Conservation (phyloP, 2,888 invertebrate species). For the Apodemia hepburni region DNA sequence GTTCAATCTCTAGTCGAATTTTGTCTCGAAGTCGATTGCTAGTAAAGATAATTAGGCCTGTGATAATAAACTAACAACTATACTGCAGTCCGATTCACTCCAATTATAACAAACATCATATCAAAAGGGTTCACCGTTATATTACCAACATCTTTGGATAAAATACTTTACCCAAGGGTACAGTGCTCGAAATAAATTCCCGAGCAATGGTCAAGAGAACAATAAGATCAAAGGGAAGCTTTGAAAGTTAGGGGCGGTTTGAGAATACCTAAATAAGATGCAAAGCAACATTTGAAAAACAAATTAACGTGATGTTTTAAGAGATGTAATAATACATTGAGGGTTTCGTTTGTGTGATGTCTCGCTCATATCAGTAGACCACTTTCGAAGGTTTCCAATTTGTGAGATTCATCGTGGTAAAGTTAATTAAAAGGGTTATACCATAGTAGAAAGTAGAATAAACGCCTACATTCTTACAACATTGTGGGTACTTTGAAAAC, state of each 20-base stretch:
- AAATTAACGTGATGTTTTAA: slow-evolving; percentile 12
- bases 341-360: slow-evolving; percentile 4
- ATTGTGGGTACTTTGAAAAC: too few relatives aligned
- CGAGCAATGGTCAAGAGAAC: slow-evolving; percentile 56
- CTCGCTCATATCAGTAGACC: slow-evolving; percentile 5
- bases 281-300: slow-evolving; percentile 17
- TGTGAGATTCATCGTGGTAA: background rate
- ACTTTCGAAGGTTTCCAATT: background rate
- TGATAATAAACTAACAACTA: background rate
- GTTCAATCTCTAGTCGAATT: too few relatives aligned
- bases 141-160: slow-evolving; percentile 41
- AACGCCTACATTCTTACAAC: too few relatives aligned
- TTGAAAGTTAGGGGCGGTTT: slow-evolving; percentile 48
- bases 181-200: slow-evolving; percentile 48
- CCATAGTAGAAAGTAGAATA: too few relatives aligned
- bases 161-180: slow-evolving; percentile 52
- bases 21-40: too few relatives aligned
- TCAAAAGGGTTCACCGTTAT: slow-evolving; percentile 13
- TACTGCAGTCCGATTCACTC: background rate
- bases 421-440: background rate
- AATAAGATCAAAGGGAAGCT: slow-evolving; percentile 65
- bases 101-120: slow-evolving; percentile 12
- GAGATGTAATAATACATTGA: background rate
- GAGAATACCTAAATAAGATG: slow-evolving; percentile 36
- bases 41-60: too few relatives aligned